Evolutionary conservation across 2,888 invertebrate species (phyloP).

Genomic region (Nomada hirtipes): DNA sequence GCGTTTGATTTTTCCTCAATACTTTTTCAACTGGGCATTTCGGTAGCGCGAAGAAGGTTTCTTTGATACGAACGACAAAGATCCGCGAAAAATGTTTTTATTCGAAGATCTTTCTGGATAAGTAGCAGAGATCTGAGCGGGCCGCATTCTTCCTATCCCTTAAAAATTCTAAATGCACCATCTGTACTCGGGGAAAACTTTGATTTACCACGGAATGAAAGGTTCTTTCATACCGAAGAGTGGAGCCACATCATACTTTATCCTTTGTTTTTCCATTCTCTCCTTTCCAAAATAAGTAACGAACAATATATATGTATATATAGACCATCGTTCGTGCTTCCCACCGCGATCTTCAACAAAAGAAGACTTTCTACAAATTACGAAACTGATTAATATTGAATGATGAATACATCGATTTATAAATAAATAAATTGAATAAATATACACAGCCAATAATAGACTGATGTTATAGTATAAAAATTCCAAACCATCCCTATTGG

Average conservation of each 20-base stretch:
- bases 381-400: neutral
- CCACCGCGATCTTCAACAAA: neutral
- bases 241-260: constrained; percentile 39
- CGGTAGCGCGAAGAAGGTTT: constrained; percentile 16
- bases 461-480: neutral
- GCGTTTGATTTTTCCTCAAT: neutral
- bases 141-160: constrained; percentile 35
- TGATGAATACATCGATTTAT: neutral
- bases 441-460: neutral
- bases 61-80: constrained; percentile 37
- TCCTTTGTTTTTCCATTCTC: constrained; percentile 27
- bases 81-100: constrained; percentile 43
- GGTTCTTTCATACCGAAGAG: constrained; percentile 45
- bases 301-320: constrained; percentile 49
- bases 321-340: constrained; percentile 23
- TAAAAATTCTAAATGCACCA: constrained; percentile 47
- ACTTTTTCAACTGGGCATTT: constrained; percentile 1
- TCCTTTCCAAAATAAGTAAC: constrained; percentile 37
- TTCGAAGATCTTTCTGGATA: constrained; percentile 46
- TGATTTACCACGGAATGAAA: constrained; percentile 56
- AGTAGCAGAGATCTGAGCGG: constrained; percentile 40
- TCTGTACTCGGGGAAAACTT: constrained; percentile 41
- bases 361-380: constrained; percentile 9
- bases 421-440: neutral
- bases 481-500: too few relatives aligned